Percentiles rank a stretch among this genome's conserved stretches.
phyloP scores from a whole-genome alignment of 2,113 vertebrate species.

The Willisornis vidua region DNA sequence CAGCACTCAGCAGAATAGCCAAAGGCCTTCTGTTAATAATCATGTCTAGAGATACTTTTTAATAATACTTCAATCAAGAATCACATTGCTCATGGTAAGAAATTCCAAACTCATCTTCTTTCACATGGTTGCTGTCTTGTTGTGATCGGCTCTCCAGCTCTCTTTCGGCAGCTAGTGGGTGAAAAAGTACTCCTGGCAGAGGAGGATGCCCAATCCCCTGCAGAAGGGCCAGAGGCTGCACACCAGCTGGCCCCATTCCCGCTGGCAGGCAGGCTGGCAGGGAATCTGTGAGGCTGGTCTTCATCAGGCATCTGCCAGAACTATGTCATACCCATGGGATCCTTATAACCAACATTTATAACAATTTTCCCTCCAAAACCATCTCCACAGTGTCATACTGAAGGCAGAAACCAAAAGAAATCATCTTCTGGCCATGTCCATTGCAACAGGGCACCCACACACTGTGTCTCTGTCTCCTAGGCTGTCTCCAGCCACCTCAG shows the following conservation, averaged over 20 bases:
- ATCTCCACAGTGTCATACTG: fast-evolving
- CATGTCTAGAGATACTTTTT: neutral
- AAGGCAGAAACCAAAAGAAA: neutral
- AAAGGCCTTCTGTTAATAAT: neutral
- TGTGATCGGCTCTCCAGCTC: neutral
- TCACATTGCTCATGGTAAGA: neutral
- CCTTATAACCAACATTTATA: neutral
- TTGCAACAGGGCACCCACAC: neutral
- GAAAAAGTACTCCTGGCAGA: neutral
- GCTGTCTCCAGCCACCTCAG: neutral
- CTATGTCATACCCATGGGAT: neutral
- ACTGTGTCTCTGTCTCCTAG: neutral
- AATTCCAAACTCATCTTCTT: neutral
- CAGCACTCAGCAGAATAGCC: fast-evolving
- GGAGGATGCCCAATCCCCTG: fast-evolving
- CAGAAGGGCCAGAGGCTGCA: neutral
- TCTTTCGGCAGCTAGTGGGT: fast-evolving
- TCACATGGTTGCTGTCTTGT: fast-evolving
- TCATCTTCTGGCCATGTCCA: fast-evolving
- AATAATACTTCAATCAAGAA: neutral
- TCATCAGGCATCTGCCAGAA: neutral
- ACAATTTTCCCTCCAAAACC: neutral
- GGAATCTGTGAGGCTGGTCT: neutral
- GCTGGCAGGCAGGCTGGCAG: neutral
- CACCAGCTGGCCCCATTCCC: neutral